Evolutionary conservation across 2,797 vertebrate species (phyloP).

Genomic region (Alcedo quadribrachys): DNA sequence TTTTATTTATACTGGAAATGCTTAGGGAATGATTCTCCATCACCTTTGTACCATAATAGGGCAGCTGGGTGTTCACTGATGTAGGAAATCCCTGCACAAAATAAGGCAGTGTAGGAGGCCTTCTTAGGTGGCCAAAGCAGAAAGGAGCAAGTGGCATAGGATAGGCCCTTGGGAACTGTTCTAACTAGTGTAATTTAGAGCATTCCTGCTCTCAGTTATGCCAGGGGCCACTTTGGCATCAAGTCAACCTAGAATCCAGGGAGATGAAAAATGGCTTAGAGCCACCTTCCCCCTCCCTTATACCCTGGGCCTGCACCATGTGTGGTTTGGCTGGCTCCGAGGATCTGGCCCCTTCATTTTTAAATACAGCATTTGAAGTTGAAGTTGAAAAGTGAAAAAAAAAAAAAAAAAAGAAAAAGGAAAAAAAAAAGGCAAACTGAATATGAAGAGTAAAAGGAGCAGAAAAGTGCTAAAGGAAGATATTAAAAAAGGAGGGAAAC

Average conservation of each 20-base stretch:
- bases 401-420: background rate
- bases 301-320: constrained; percentile 43
- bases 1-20: constrained; percentile 64
- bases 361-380: constrained; percentile 42
- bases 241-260: constrained; percentile 66
- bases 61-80: constrained; percentile 58
- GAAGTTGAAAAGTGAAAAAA: constrained; percentile 45
- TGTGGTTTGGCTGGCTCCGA: constrained; percentile 63
- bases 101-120: constrained; percentile 61
- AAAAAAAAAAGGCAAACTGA: background rate
- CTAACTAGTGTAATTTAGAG: constrained; percentile 69
- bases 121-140: constrained; percentile 66
- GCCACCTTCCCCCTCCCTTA: constrained; percentile 51
- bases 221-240: constrained; percentile 69
- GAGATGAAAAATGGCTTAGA: constrained; percentile 66
- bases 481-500: background rate
- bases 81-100: constrained; percentile 63
- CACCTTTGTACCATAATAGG: constrained; percentile 52
- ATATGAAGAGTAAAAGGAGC: constrained; percentile 32
- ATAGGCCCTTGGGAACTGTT: constrained; percentile 68
- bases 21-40: constrained; percentile 54
- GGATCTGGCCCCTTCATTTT: constrained; percentile 48
- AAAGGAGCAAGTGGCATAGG: constrained; percentile 70
- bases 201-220: constrained; percentile 66
- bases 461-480: constrained; percentile 28